Evolutionary conservation across 2,113 vertebrate species (phyloP), one percentile per base, ranked within the genome.

Genomic region (Chroicocephalus ridibundus): DNA sequence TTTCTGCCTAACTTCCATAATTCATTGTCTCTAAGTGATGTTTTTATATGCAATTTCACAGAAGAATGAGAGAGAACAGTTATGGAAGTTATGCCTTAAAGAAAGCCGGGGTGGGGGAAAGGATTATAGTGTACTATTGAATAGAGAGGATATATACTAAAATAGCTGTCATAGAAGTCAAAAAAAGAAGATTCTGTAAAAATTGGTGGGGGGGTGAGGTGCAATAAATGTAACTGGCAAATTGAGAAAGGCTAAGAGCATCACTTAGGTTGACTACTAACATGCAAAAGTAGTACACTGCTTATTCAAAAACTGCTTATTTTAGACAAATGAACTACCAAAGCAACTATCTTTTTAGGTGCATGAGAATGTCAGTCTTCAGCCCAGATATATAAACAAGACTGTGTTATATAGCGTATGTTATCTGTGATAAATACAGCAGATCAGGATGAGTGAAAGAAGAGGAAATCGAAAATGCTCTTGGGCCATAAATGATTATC

Each of bases 391-490:
- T 6, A 49, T 85, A 65, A 95, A 69, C 7, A 74, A 84, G 72
- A 16, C 49, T 46, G 7, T 78, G 25, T 54, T 91, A 76, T 76
- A 78, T 4, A 82, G n/a, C 11, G 5, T 69, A 32, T 36, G 32
- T 62, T 93, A 82, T 86, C 69, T 92, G 61, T 93, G 83, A 94
- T 82, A 96, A 95, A 96, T 93, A 84, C 69, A 68, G 52, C 31
- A 79, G 70, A 71, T 69, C 58, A 79, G 36, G 40, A 61, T 89
- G 70, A 94, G 36, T 85, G 85, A 96, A 94, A 77, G 52, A 86
- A 89, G 36, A 86, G 34, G 77, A 96, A 96, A 93, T 46, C 71
- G 69, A 84, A 94, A 92, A 96, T 71, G 76, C 15, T 95, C 16
- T 85, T 84, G 44, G 54, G 40, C 62, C 74, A 86, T 94, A 92